phyloP scores from a whole-genome alignment of 2,888 invertebrate genomes.

The Sarcophaga rosellei region DNA sequence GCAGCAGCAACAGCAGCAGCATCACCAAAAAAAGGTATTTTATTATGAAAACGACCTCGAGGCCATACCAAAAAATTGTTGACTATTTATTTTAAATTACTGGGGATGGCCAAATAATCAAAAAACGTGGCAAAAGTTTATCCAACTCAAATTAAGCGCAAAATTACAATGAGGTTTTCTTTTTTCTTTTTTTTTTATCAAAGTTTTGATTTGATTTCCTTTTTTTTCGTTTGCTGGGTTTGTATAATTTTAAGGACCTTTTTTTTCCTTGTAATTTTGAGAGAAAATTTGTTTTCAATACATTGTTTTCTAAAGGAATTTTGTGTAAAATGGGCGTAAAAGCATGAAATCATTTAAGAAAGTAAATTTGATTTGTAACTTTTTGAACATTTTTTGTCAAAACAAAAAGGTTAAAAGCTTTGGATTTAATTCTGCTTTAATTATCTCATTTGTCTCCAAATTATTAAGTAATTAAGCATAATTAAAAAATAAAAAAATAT shows the following conservation, averaged over 20 bases:
- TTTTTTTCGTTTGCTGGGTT: neutral
- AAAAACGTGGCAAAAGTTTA: conserved; percentile 23
- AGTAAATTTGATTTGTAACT: conserved; percentile 50
- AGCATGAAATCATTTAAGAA: conserved; percentile 49
- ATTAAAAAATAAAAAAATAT: too few relatives aligned
- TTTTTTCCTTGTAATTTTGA: neutral
- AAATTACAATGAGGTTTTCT: conserved; percentile 54
- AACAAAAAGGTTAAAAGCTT: too few relatives aligned
- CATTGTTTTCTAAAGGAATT: neutral
- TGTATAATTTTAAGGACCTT: too few relatives aligned
- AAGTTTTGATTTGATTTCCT: neutral
- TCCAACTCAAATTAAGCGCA: conserved; percentile 56
- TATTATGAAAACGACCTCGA: neutral
- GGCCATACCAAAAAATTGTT: conserved; percentile 24
- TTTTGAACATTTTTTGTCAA: conserved; percentile 3
- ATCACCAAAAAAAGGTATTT: conserved; percentile 16
- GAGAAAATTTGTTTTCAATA: neutral
- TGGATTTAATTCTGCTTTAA: too few relatives aligned
- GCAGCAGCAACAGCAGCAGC: too few relatives aligned
- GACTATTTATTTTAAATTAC: conserved; percentile 52
- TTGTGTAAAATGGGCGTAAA: conserved; percentile 36
- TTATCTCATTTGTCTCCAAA: too few relatives aligned
- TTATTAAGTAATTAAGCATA: too few relatives aligned
- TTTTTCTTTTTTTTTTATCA: conserved; percentile 11
- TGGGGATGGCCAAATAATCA: conserved; percentile 9